These are phyloP conservation scores for Epinephelus cyanopodus DNA, from an alignment of 2,113 vertebrate genomes.

Conservation along the genomic window DNA sequence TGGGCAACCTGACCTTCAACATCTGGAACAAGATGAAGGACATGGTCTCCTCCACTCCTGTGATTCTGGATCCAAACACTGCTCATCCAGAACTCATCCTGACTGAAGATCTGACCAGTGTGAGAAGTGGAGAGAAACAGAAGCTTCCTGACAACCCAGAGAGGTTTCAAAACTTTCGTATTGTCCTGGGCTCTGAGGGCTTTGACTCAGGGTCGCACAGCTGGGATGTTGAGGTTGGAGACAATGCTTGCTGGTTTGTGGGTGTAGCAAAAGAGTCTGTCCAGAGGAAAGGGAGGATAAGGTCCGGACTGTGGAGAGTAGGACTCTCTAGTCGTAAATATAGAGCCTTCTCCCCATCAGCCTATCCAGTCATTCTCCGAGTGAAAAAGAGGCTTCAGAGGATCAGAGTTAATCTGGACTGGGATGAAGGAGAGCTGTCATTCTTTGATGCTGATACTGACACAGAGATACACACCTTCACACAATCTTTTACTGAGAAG, in stretches of 20 bases:
- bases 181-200: conserved; percentile 22
- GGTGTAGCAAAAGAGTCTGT: conserved; percentile 19
- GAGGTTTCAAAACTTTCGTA: accelerated
- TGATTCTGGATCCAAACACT: no score
- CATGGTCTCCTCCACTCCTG: no score
- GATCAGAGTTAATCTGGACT: conserved; percentile 37
- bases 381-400: not conserved
- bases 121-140: no score
- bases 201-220: not conserved
- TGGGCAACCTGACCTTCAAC: no score
- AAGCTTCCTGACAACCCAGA: not conserved
- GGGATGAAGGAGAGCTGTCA: not conserved
- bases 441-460: conserved; percentile 14
- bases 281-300: not conserved
- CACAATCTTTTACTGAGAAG: not conserved
- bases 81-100: no score
- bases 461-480: conserved; percentile 19
- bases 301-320: conserved; percentile 15
- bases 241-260: conserved; percentile 1
- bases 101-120: no score
- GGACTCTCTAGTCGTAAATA: not conserved
- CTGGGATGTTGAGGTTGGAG: conserved; percentile 1
- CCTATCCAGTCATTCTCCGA: not conserved
- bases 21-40: no score
- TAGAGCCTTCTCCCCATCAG: not conserved